These are phyloP conservation scores for Palaemon carinicauda DNA, from an alignment of 1,140 invertebrate genomes.

Conservation along the genomic window DNA sequence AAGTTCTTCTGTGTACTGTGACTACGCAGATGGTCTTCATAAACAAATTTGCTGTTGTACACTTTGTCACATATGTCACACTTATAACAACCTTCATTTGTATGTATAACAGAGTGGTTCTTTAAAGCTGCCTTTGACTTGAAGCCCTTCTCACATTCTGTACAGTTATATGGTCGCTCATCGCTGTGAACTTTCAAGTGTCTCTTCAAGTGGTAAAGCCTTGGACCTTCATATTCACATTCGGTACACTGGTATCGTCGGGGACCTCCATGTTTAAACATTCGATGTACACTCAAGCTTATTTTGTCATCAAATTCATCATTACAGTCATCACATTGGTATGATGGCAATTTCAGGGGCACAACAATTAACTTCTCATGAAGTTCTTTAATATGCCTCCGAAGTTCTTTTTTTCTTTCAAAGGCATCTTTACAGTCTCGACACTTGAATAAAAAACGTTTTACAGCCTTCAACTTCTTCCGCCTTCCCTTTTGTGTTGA, in stretches of 20 bases:
- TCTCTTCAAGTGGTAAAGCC: conserved; percentile 41
- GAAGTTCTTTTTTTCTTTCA: background rate
- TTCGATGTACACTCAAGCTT: conserved; percentile 3
- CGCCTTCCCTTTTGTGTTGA: no score
- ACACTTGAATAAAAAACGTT: background rate
- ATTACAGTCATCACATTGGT: background rate
- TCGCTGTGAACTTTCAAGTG: conserved; percentile 37
- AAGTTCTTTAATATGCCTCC: background rate
- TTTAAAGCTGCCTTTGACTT: conserved; percentile 8
- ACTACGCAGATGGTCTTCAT: conserved; percentile 27
- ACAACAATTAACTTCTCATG: background rate
- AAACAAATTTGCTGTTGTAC: conserved; percentile 10
- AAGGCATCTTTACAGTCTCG: background rate
- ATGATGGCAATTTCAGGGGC: background rate
- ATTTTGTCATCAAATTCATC: conserved; percentile 14
- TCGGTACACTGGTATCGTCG: conserved; percentile 34
- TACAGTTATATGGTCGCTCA: conserved; percentile 10
- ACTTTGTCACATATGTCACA: conserved; percentile 31
- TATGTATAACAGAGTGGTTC: conserved; percentile 37
- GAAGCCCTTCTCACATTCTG: conserved; percentile 23
- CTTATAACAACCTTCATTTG: conserved; percentile 20
- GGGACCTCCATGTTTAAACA: conserved; percentile 8
- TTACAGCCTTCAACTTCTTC: no score
- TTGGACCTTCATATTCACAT: conserved; percentile 43
- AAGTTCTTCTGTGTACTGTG: conserved; percentile 4